Conservation (phyloP, 2,113 vertebrate genomes). For the Lepus europaeus region DNA sequence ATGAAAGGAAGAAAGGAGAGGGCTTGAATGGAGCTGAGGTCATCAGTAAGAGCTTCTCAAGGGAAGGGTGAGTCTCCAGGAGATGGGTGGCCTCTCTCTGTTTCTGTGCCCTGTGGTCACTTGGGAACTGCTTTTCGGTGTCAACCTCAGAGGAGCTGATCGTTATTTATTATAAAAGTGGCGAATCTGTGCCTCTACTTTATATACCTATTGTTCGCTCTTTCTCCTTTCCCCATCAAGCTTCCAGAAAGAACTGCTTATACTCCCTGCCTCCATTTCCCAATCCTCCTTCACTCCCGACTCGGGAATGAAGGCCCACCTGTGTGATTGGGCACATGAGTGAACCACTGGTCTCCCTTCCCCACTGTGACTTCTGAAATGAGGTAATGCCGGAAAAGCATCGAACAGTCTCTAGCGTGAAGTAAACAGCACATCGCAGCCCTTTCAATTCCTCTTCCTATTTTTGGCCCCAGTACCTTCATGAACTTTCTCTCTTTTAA, state of each 20-base stretch:
- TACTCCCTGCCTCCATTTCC: background rate
- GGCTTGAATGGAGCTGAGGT: background rate
- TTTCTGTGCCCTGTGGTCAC: background rate
- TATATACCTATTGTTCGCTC: background rate
- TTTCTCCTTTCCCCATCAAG: background rate
- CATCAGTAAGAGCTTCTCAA: background rate
- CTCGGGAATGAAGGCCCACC: background rate
- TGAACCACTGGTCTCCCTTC: background rate
- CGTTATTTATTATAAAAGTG: constrained; percentile 17
- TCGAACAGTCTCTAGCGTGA: background rate
- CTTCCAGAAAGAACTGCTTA: constrained; percentile 9
- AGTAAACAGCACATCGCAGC: background rate
- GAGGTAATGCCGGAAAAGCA: background rate
- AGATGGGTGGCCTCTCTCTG: background rate
- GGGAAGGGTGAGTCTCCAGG: background rate
- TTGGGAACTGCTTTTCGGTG: background rate
- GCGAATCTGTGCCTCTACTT: background rate
- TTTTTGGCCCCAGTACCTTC: background rate
- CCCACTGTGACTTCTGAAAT: background rate
- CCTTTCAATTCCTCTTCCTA: background rate
- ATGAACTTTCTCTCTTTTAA: background rate
- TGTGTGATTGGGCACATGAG: background rate
- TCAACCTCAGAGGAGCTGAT: background rate
- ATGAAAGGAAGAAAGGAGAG: background rate
- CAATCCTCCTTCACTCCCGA: background rate